Evolutionary conservation across 2,113 vertebrate genomes (phyloP), one percentile per base, ranked within the genome.

Genomic region (Puffinus mauretanicus): DNA sequence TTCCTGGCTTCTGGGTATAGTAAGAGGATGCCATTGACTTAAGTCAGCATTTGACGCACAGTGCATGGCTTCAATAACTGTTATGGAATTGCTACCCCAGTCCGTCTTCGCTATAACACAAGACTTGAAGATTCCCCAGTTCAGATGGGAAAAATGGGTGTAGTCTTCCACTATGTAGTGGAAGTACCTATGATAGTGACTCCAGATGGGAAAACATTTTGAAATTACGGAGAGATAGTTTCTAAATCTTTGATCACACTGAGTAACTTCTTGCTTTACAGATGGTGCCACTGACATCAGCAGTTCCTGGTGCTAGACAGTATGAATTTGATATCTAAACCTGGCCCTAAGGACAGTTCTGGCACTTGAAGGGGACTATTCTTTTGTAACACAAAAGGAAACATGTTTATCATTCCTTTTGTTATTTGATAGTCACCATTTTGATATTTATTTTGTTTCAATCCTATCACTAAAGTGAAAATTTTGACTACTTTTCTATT

Each of bases 121-220:
- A 72, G 14, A 46, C 8, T 21, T 57, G 46, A 40, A 67, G 57
- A 69, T 34, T 77, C 13, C 38, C 22, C 44, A 18, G 21, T 65
- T 60, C 44, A 72, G 52, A 30, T 1, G 66, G 49, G 40, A 88
- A 65, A 94, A 95, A 25, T 16, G 64, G 52, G 8, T 60, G 77
- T 6, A 61, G 7, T 16, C 44, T 75, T 86, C 40, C 47, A 67
- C 55, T 55, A 10, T 40, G 40, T 40, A 40, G 12, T 40, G 40
- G 40, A 65, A 81, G 38, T 52, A 71, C 29, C 55, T 73, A 11
- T 44, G n/a, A 69, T 58, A 88, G 58, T 0, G 2, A 30, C 52
- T 94, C 86, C 84, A 91, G 86, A 91, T 86, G 65, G 88, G 77
- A 72, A 95, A 95, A 79, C 62, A 77, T 85, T 95, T 69, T 81